Percentiles rank a stretch among this genome's conserved stretches.
Conservation (phyloP, 2,888 invertebrate genomes). For the Agriopis leucophaearia region DNA sequence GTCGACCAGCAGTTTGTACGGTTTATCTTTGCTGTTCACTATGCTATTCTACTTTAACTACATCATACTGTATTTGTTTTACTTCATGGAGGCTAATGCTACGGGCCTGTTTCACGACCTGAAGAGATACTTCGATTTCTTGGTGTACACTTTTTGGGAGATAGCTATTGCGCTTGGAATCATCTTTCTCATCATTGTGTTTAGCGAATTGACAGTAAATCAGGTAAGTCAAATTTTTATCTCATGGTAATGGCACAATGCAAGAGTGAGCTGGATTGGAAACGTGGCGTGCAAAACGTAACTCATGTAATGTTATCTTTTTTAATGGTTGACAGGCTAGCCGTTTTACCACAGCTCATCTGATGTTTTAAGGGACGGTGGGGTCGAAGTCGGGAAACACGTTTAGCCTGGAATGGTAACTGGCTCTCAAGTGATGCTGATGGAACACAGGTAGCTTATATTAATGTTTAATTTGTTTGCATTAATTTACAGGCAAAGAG, state of each 20-base stretch:
- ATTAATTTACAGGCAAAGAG: conserved; percentile 63
- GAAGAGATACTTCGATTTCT: conserved; percentile 60
- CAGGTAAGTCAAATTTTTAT: conserved; percentile 54
- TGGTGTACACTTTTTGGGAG: conserved; percentile 68
- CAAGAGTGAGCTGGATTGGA: no score
- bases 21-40: conserved; percentile 59
- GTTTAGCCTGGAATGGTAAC: no score
- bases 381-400: no score
- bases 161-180: conserved; percentile 58
- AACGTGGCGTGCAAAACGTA: no score
- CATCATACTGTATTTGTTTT: conserved; percentile 67
- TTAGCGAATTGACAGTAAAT: conserved; percentile 58
- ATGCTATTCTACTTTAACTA: conserved; percentile 55
- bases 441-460: no score
- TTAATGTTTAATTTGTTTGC: background rate
- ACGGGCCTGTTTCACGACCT: conserved; percentile 66
- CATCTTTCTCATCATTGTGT: conserved; percentile 58
- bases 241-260: background rate
- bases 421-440: no score
- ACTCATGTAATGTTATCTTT: no score
- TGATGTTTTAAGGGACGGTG: no score
- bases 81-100: conserved; percentile 77
- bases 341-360: no score
- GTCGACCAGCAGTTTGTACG: conserved; percentile 58
- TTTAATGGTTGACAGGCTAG: no score